phyloP scores from a whole-genome alignment of 2,888 invertebrate genomes.

The Polyommatus iphigenia region DNA sequence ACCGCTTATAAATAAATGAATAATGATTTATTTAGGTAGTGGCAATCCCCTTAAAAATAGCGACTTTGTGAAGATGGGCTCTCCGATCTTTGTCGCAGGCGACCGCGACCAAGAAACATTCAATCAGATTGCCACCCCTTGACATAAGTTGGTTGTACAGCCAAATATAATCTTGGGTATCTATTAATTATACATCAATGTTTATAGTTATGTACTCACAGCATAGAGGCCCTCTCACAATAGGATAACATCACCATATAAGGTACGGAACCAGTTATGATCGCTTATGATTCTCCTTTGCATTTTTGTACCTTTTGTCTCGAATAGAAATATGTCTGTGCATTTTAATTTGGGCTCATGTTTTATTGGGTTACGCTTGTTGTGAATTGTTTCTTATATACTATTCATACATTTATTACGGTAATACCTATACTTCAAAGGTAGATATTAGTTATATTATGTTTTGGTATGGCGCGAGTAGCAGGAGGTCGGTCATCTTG shows the following conservation, averaged over 20 bases:
- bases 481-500: too few relatives aligned
- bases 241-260: conserved; percentile 76
- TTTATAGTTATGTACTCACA: conserved; percentile 43
- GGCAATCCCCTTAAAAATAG: too few relatives aligned
- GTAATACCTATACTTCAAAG: too few relatives aligned
- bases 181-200: conserved; percentile 1
- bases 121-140: too few relatives aligned
- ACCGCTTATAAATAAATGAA: too few relatives aligned
- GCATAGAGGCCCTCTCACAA: conserved; percentile 58
- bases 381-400: background rate
- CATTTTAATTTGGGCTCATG: conserved; percentile 73
- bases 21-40: too few relatives aligned
- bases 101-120: too few relatives aligned
- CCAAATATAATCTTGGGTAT: background rate
- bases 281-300: conserved; percentile 68
- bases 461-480: too few relatives aligned
- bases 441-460: too few relatives aligned
- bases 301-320: conserved; percentile 75
- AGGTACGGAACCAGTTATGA: conserved; percentile 74
- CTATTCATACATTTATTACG: too few relatives aligned
- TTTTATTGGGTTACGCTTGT: conserved; percentile 14
- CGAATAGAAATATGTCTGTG: conserved; percentile 65
- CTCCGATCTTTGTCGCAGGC: too few relatives aligned
- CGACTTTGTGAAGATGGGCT: too few relatives aligned
- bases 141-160: background rate